These are phyloP conservation scores for Nyctibius grandis DNA, from an alignment of 2,797 vertebrate genomes.

Conservation along the genomic window DNA sequence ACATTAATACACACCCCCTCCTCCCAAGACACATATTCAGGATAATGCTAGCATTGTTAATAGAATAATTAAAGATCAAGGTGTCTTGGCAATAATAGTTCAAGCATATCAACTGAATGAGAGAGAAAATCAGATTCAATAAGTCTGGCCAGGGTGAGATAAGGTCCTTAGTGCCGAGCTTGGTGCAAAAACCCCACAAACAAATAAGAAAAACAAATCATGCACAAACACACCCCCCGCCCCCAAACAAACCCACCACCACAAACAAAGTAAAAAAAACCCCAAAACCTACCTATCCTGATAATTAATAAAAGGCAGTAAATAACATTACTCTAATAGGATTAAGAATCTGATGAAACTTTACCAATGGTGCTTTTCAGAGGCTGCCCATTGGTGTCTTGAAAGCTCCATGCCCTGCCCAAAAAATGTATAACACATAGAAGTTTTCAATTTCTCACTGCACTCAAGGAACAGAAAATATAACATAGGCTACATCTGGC, in stretches of 20 bases:
- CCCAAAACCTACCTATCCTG: accelerated
- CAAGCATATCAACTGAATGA: not conserved
- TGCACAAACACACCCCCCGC: accelerated
- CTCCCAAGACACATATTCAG: not conserved
- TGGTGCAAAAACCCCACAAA: not conserved
- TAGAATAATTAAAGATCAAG: not conserved
- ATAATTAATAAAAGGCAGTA: not conserved
- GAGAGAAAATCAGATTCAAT: not conserved
- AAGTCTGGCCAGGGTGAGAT: not conserved
- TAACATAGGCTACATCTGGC: not conserved
- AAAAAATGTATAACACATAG: not conserved
- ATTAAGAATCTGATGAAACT: not conserved
- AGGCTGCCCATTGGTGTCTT: not conserved
- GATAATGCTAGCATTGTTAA: not conserved
- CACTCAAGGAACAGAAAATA: not conserved
- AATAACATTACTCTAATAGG: not conserved
- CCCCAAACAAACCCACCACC: accelerated
- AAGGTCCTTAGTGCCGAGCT: not conserved
- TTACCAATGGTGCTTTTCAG: not conserved
- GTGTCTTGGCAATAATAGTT: not conserved
- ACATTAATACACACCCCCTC: not conserved
- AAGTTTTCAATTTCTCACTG: not conserved
- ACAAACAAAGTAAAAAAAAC: not conserved
- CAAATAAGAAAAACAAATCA: not conserved
- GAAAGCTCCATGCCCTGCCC: not conserved